Base-by-base conservation (phyloP, 2,797 vertebrate genomes). In the Arctocebus calabarensis region DNA sequence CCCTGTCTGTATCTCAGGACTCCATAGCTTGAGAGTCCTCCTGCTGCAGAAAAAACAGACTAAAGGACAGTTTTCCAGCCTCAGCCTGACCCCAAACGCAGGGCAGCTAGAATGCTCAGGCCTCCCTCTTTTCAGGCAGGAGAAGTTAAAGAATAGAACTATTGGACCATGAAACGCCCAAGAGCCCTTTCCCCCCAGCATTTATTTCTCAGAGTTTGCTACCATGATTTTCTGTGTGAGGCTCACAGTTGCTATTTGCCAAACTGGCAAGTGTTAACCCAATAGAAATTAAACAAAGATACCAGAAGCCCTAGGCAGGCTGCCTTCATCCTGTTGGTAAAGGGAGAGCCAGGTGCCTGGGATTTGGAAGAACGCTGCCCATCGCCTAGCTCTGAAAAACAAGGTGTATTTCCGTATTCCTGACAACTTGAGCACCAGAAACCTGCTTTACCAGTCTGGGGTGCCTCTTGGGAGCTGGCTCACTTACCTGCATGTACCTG, bases 391-490 rank as follows among this genome's bases (percentile, higher is more conserved):
- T 78, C 70, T 40, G 74, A 68, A 86, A 93, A 94, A 70, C 90
- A 75, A 70, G 81, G 4, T 37, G 32, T 25, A 32, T 85, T 91
- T 95, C 94, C 95, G 95, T 94, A 43, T 94, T 79, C 59, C 90
- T 64, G 16, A 59, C 23, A 19, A 27, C n/a, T 0, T 27, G 77
- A 82, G 37, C 27, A 2, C 90, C 55, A 37, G 9, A 88, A 96
- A 96, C 97, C 94, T 90, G 97, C 92, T 90, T 83, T 88, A 32
- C 95, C 90, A 84, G 96, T 90, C 95, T 45, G 14, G 45, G n/a
- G 37, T 29, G 37, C 61, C 59, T 71, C 37, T 77, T 92, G 68
- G 79, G 74, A 83, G 64, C 94, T 71, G 25, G 77, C 34, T 73
- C 13, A 7, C 48, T 45, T 74, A 12, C 81, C 68, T 68, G 19